Evolutionary conservation across 2,888 invertebrate genomes (phyloP).

Genomic region (Nipponacmea schrenckii): DNA sequence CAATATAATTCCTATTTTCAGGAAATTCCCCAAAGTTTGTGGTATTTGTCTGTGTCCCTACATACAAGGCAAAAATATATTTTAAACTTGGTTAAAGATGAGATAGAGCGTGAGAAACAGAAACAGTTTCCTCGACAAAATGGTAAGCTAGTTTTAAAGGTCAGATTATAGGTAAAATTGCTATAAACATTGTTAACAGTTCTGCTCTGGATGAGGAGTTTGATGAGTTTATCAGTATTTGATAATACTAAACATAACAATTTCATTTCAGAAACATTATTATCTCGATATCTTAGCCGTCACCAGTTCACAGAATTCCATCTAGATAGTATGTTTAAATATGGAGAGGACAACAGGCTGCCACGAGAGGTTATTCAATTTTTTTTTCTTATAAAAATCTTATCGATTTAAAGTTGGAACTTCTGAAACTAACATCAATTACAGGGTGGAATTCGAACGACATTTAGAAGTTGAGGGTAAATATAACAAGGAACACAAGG

Average conservation of each 20-base stretch:
- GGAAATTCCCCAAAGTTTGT: slow-evolving; percentile 65
- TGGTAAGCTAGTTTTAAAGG: slow-evolving; percentile 28
- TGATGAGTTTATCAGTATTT: too few species aligned
- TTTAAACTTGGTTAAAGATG: slow-evolving; percentile 56
- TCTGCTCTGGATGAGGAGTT: too few species aligned
- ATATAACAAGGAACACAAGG: too few species aligned
- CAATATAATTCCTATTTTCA: slow-evolving; percentile 36
- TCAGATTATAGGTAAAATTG: too few species aligned
- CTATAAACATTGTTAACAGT: too few species aligned
- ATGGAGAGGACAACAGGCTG: slow-evolving; percentile 66
- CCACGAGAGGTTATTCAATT: slow-evolving; percentile 65
- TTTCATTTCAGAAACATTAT: slow-evolving; percentile 55
- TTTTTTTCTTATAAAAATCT: too few species aligned
- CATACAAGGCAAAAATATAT: slow-evolving; percentile 62
- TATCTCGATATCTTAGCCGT: slow-evolving; percentile 61
- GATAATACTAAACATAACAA: too few species aligned
- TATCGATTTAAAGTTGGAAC: too few species aligned
- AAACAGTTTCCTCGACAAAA: slow-evolving; percentile 42
- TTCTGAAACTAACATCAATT: too few species aligned
- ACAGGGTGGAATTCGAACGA: too few species aligned
- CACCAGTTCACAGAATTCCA: slow-evolving; percentile 69
- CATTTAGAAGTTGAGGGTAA: too few species aligned
- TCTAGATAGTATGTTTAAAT: slow-evolving; percentile 69
- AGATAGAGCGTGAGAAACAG: slow-evolving; percentile 47
- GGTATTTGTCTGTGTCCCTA: slow-evolving; percentile 65